Base-by-base conservation (phyloP, 2,888 invertebrate genomes). In the Drosophila neotestacea region DNA sequence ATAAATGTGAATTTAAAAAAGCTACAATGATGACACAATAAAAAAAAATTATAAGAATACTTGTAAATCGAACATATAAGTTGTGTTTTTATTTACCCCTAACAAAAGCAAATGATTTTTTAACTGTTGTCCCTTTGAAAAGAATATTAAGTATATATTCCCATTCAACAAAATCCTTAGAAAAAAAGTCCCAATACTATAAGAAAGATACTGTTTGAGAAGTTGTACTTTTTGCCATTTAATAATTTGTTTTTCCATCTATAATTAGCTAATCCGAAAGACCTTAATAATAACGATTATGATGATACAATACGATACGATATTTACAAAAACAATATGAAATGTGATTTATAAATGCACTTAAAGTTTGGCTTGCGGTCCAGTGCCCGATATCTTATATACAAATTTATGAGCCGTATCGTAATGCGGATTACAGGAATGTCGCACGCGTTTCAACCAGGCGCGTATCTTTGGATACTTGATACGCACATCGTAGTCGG, bases 371-470 rank as follows among this genome's bases (percentile, higher is more conserved):
- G 91, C 79, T 68, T 91, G 81, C 28, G 91, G 90, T 10, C 85
- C 88, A n/a, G 89, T 91, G 42, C 90, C 91, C 10, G 90, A 90
- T 28, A 95, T 90, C 80, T 94, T 94, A 84, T 95, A 94, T 0
- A 95, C 81, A 38, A 93, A 90, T 4, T 91, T 85, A 81, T 95
- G 94, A 0, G 95, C 96, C 75, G 95, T 95, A 71, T 95, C 94
- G 85, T 95, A 96, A 77, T 94, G 91, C 0, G 96, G 96, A 89
- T 93, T 94, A 79, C 95, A 94, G 69, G 94, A 93, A 0, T 93
- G 87, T 27, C 93, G 93, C 0, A 96, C 96, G 70, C 94, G 94
- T 48, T 94, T 93, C 90, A 95, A 92, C 96, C 96, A 97, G 1
- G 92, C 92, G 0, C 94, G 93, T 9, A 96, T 93, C 75, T 93